phyloP scores from a whole-genome alignment of 2,888 invertebrate genomes.

The Polydrusus tereticollis region DNA sequence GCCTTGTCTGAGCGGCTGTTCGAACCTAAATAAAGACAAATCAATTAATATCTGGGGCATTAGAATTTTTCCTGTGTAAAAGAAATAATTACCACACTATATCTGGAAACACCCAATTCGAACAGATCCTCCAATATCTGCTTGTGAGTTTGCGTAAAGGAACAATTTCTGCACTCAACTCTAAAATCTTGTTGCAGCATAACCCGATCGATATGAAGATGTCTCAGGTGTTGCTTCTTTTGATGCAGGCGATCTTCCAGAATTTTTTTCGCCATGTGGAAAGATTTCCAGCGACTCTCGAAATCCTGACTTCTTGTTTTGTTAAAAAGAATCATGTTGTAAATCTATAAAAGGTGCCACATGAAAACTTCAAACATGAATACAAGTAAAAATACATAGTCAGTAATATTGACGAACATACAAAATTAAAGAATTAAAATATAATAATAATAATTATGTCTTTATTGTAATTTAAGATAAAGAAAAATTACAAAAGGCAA shows the following conservation, averaged over 20 bases:
- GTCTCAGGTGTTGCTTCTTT: slow-evolving; percentile 73
- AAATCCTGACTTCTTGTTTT: slow-evolving; percentile 71
- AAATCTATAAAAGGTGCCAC: slow-evolving; percentile 71
- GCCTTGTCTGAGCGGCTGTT: slow-evolving; percentile 75
- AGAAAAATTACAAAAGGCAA: too few species aligned
- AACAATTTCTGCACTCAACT: slow-evolving; percentile 65
- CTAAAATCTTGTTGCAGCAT: slow-evolving; percentile 76
- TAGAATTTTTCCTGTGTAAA: too few species aligned
- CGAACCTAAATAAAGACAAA: slow-evolving; percentile 70
- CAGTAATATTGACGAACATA: too few species aligned
- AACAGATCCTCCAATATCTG: slow-evolving; percentile 74
- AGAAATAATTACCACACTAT: slow-evolving; percentile 71
- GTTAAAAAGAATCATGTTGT: slow-evolving; percentile 74
- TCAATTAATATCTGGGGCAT: too few species aligned
- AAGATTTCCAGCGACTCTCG: slow-evolving; percentile 77
- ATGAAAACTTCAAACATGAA: background rate
- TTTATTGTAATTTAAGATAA: too few species aligned
- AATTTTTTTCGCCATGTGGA: slow-evolving; percentile 73
- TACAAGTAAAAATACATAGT: too few species aligned
- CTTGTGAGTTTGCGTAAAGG: slow-evolving; percentile 74
- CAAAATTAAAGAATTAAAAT: too few species aligned
- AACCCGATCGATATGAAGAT: slow-evolving; percentile 76
- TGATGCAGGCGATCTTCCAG: slow-evolving; percentile 76
- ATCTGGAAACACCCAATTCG: slow-evolving; percentile 75
- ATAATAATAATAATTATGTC: too few species aligned